Evolutionary conservation across 1,140 invertebrate genomes (phyloP).

Genomic region (Penaeus japonicus): DNA sequence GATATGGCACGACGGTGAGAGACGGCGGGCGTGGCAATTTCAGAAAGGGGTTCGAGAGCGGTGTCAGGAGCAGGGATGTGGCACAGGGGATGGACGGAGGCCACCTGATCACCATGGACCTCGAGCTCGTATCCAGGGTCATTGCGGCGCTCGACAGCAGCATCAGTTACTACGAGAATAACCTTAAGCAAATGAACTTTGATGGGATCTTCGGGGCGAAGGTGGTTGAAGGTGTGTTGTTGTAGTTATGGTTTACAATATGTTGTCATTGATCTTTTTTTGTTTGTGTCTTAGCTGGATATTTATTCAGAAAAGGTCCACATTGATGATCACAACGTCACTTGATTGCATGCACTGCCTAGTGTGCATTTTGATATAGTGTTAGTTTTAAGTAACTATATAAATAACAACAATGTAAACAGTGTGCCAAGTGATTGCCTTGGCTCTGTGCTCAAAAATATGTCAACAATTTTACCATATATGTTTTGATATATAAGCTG

Average conservation of each 20-base stretch:
- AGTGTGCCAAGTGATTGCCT: too few species aligned
- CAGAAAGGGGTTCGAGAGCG: neutral
- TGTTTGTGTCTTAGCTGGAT: too few species aligned
- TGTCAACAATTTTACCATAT: too few species aligned
- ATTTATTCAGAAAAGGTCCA: too few species aligned
- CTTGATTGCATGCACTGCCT: too few species aligned
- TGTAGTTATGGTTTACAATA: neutral
- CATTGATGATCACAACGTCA: too few species aligned
- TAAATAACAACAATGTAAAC: too few species aligned
- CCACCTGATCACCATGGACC: neutral
- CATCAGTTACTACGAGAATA: conserved; percentile 34
- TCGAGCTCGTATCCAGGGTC: neutral
- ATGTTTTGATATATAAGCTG: too few species aligned
- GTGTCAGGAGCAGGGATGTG: neutral
- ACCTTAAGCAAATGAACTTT: neutral
- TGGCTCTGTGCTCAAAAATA: too few species aligned
- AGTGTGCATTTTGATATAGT: too few species aligned
- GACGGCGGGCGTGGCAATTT: neutral
- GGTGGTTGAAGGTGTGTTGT: conserved; percentile 34
- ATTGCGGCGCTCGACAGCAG: conserved; percentile 28
- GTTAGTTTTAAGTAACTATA: too few species aligned
- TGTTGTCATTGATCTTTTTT: neutral
- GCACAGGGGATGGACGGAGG: neutral
- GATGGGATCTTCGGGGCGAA: conserved; percentile 47
- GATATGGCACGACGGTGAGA: too few species aligned